Evolutionary conservation across 2,113 vertebrate species (phyloP).

Genomic region (Callipepla californica): DNA sequence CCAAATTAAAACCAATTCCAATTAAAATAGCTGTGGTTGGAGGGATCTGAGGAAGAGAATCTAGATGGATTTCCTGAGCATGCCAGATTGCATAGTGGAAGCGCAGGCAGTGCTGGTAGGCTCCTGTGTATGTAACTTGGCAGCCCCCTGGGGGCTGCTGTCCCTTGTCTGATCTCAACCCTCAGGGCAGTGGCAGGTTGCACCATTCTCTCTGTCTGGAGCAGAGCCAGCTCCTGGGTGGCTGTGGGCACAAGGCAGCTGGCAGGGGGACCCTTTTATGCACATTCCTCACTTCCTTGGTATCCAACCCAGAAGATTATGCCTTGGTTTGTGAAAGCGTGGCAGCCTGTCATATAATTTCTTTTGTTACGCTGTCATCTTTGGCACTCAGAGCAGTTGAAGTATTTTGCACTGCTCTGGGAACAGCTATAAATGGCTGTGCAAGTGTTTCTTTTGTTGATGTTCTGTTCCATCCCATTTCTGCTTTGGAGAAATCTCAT

Average conservation of each 20-base stretch:
- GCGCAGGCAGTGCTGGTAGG: neutral
- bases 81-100: neutral
- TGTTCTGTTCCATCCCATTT: slow-evolving; percentile 26
- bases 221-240: neutral
- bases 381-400: slow-evolving; percentile 34
- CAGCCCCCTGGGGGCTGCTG: neutral
- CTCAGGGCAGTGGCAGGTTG: neutral
- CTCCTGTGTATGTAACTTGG: rapidly evolving
- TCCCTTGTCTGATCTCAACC: neutral
- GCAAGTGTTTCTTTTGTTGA: slow-evolving; percentile 49
- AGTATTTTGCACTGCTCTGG: slow-evolving; percentile 52
- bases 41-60: neutral
- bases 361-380: slow-evolving; percentile 45
- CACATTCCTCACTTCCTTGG: neutral
- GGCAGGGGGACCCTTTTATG: neutral
- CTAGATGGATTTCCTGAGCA: neutral
- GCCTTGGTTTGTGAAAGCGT: neutral
- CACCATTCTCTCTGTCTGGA: neutral
- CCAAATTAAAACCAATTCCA: neutral
- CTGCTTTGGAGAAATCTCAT: slow-evolving; percentile 37
- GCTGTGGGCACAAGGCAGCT: neutral
- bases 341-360: neutral
- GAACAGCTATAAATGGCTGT: slow-evolving; percentile 66
- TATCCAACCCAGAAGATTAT: neutral
- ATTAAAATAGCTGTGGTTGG: neutral